A percentile compares a stretch with the other conserved stretches of the same genome.
These are phyloP conservation scores for Branchipolynoe longqiensis DNA, from an alignment of 2,888 invertebrate genomes.

Conservation along the genomic window DNA sequence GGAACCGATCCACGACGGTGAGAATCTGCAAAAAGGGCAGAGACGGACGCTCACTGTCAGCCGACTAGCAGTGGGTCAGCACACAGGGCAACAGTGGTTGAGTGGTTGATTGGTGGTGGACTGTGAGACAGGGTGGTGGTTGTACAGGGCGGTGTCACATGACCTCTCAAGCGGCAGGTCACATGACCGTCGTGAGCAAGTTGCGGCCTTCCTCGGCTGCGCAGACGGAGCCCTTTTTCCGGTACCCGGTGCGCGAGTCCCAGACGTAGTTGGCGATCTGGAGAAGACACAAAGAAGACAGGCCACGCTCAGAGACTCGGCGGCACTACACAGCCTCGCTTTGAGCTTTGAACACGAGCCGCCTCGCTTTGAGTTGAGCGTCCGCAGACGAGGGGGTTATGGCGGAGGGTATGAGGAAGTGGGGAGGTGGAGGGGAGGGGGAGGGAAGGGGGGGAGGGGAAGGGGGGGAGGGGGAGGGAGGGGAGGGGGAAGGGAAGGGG, in stretches of 20 bases:
- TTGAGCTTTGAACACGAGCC: too few species aligned
- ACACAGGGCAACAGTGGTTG: neutral
- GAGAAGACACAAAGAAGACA: conserved; percentile 42
- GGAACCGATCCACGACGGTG: conserved; percentile 44
- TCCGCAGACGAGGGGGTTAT: too few species aligned
- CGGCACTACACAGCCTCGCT: conserved; percentile 9
- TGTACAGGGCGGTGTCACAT: neutral
- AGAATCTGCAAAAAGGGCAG: conserved; percentile 43
- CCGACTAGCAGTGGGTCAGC: conserved; percentile 16
- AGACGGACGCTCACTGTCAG: conserved; percentile 42
- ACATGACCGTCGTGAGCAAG: conserved; percentile 55
- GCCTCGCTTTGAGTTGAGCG: too few species aligned
- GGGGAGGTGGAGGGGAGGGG: neutral
- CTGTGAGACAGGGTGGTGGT: conserved; percentile 26
- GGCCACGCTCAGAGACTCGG: conserved; percentile 3
- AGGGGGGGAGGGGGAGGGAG: neutral
- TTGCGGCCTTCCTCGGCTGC: conserved; percentile 59
- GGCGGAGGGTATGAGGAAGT: too few species aligned
- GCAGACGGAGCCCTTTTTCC: conserved; percentile 56
- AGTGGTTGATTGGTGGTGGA: neutral
- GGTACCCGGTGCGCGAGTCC: conserved; percentile 54
- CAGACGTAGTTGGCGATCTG: conserved; percentile 59
- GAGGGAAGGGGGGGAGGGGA: neutral
- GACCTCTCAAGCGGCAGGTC: too few species aligned
- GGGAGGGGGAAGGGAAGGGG: neutral